Evolutionary conservation across 2,797 vertebrate genomes (phyloP), one percentile per base, ranked within the genome.

Genomic region (Chloroceryle inda): DNA sequence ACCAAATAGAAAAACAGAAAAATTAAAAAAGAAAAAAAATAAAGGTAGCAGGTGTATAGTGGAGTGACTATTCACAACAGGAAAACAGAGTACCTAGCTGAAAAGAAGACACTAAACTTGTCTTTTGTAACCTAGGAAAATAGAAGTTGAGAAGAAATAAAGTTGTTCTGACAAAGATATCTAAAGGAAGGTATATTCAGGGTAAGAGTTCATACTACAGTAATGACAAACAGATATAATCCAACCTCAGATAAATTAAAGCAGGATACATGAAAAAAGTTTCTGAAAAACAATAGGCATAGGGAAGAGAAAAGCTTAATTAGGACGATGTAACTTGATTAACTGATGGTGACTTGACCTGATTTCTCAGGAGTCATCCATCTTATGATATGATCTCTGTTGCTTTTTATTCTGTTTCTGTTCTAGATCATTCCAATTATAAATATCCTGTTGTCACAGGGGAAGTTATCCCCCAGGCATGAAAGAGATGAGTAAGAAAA

Each of bases 391-490:
- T 91, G 49, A 63, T 58, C 50, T 88, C 76, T 82, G 77, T 94
- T 96, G 88, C 67, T 94, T 72, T 96, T 86, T 85, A 52, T 89
- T 84, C 56, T 56, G 59, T 85, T 96, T 92, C 47, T 61, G n/a
- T 55, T 63, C 80, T 35, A 94, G 80, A 90, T 81, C 86, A 45
- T 71, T 85, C 55, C 49, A 87, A 89, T 67, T 62, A 82, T 52
- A 90, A 69, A 64, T 45, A 78, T 18, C 63, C 35, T 68, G 52
- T 35, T 64, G 88, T 37, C 66, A 58, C 66, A 6, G 78, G 49
- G 37, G 50, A 83, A 91, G 62, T 79, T 67, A 79, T 27, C 24
- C 29, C 53, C 79, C 20, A 88, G 81, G 78, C 19, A 61, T 18
- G 66, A 92, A 78, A 92, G 47, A 85, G 31, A 88, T 31, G 5